These are phyloP conservation scores for Euschistus heros DNA, from an alignment of 1,140 invertebrate species.

Conservation along the genomic window DNA sequence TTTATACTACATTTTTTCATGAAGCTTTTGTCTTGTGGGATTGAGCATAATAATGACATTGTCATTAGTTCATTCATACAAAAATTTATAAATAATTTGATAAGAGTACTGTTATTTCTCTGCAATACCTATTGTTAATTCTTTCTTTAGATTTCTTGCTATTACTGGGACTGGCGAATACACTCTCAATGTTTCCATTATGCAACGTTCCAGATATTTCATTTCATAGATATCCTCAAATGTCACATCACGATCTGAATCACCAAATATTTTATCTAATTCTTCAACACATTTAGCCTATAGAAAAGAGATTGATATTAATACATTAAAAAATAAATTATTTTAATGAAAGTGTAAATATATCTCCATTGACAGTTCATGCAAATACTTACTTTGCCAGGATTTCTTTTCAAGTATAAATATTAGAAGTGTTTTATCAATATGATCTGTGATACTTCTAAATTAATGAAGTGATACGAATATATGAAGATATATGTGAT, in stretches of 20 bases:
- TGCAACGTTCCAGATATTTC: slow-evolving; percentile 70
- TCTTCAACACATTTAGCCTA: slow-evolving; percentile 66
- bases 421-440: too few species aligned
- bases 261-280: slow-evolving; percentile 62
- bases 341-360: slow-evolving; percentile 1
- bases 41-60: too few species aligned
- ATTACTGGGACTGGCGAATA: slow-evolving; percentile 73
- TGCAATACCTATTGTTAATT: slow-evolving; percentile 44
- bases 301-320: slow-evolving; percentile 28
- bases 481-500: too few species aligned
- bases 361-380: slow-evolving; percentile 16
- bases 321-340: slow-evolving; percentile 17
- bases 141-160: slow-evolving; percentile 55
- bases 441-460: too few species aligned
- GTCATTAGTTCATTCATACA: too few species aligned
- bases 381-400: too few species aligned
- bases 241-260: slow-evolving; percentile 54
- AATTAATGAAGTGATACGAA: too few species aligned
- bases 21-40: too few species aligned
- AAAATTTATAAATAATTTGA: too few species aligned
- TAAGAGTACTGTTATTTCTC: too few species aligned
- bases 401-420: too few species aligned
- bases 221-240: slow-evolving; percentile 68
- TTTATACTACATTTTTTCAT: too few species aligned
- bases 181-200: slow-evolving; percentile 60